Evolutionary conservation across 2,797 vertebrate species (phyloP), one percentile per base, ranked within the genome.

Genomic region (Myripristis murdjan): DNA sequence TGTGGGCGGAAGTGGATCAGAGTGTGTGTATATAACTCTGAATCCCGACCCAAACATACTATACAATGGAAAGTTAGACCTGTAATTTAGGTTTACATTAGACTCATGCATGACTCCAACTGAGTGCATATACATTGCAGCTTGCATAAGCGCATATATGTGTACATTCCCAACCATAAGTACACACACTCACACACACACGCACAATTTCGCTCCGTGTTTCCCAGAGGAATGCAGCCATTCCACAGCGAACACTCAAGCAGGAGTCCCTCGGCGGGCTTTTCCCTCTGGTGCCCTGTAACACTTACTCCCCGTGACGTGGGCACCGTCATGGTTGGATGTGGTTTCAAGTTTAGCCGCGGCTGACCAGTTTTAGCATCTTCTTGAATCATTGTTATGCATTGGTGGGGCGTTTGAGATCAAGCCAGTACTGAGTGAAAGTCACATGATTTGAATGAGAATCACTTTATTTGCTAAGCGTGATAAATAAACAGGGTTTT

Each of bases 181-280:
- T 58, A 76, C 70, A 76, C 47, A 79, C 65, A 68, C 73, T 67
- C 55, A 59, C 63, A 71, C 71, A 67, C 64, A 61, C 71, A 83
- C 69, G 1, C 79, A 81, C 75, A 74, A 67, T 63, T 33, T 24
- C 33, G 54, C 77, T 64, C 82, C 63, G 76, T 75, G 65, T 28
- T 77, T 84, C 81, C 78, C 87, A 80, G 52, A 85, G 81, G 86
- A 70, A 73, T 64, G 73, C 62, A 53, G 63, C 77, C 82, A 83
- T 86, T 86, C 77, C 75, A 83, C 57, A 77, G 73, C 48, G 64
- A 65, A 23, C 86, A 73, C 56, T 74, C 75, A 75, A 79, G 87
- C 89, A 92, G 91, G 89, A 92, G 90, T 86, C 86, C 67, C 74
- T 69, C 88, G 85, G 89, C 85, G 65, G 76, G 70, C 64, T 86